Evolutionary conservation across 2,113 vertebrate species (phyloP), one percentile per base, ranked within the genome.

Genomic region (Myiozetetes cayanensis): DNA sequence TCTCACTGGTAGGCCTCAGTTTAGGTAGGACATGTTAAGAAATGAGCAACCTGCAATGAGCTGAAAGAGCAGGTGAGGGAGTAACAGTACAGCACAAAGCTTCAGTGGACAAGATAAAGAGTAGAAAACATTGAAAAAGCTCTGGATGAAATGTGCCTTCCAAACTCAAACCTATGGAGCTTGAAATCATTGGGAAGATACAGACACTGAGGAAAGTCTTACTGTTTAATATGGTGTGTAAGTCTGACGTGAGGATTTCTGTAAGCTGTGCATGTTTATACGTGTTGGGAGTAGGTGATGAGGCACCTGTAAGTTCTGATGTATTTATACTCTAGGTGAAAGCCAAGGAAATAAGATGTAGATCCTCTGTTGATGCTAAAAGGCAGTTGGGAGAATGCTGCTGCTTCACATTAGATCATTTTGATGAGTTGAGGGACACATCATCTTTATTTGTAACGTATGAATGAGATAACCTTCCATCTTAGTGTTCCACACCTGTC

Each of bases 11-110:
- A 68, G 46, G 58, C 25, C 19, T 21, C 10, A 13, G 13, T 31
- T 74, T 84, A 90, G 50, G 24, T 8, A 39, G 62, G 72, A 58
- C 19, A 66, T 31, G 13, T n/a, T 83, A 68, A 92, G 76, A 81
- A 71, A 63, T 33, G 18, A 80, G 37, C 67, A 94, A 91, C 78
- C 25, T 96, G 93, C 95, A 96, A 92, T 96, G 96, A 96, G 50
- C 82, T 86, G 93, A 96, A 93, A 84, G 85, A 93, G 85, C 92
- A 97, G 95, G 92, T 94, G 96, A 96, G 93, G 93, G 89, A 96
- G 91, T 92, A 96, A 92, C 87, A 97, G 67, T 67, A 94, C 89
- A 97, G 89, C 93, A 80, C 82, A 97, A 95, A 87, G 66, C 73
- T 91, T 43, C 59, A 35, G 25, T 88, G 79, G 78, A 28, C 1